phyloP scores from a whole-genome alignment of 2,797 vertebrate genomes.

The Trichosurus vulpecula region DNA sequence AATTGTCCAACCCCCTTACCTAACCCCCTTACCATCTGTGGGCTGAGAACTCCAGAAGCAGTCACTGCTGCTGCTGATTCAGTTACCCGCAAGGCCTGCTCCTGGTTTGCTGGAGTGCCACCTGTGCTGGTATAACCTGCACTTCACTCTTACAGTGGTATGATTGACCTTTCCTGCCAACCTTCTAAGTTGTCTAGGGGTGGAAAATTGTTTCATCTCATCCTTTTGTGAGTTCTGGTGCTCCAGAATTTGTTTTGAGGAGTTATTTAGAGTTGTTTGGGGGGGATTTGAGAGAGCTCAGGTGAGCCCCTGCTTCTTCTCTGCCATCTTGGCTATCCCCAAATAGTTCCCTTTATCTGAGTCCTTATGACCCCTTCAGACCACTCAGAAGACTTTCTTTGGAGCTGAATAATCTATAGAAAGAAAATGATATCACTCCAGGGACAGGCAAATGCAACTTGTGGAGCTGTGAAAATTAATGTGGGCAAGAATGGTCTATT shows the following conservation, averaged over 20 bases:
- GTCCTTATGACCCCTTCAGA: constrained; percentile 14
- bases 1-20: too few relatives aligned
- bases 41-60: too few relatives aligned
- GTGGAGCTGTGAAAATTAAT: constrained; percentile 68
- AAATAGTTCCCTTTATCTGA: background rate
- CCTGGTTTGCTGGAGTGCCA: background rate
- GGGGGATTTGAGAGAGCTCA: background rate
- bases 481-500: constrained; percentile 64
- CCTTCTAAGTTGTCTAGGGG: background rate
- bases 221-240: background rate
- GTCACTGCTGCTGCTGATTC: too few relatives aligned
- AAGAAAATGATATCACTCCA: constrained; percentile 37
- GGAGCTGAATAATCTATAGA: constrained; percentile 55
- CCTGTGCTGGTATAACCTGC: background rate
- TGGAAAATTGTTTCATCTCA: background rate
- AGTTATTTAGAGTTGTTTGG: background rate
- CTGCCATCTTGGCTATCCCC: background rate
- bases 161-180: background rate
- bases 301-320: background rate
- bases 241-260: background rate
- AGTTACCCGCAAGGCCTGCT: background rate
- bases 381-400: constrained; percentile 26
- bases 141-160: background rate
- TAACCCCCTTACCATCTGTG: too few relatives aligned
- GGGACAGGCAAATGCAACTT: constrained; percentile 46